Percentiles rank a stretch among this genome's conserved stretches.
Evolutionary conservation across 2,797 vertebrate species (phyloP).

Genomic region (Lacerta agilis): DNA sequence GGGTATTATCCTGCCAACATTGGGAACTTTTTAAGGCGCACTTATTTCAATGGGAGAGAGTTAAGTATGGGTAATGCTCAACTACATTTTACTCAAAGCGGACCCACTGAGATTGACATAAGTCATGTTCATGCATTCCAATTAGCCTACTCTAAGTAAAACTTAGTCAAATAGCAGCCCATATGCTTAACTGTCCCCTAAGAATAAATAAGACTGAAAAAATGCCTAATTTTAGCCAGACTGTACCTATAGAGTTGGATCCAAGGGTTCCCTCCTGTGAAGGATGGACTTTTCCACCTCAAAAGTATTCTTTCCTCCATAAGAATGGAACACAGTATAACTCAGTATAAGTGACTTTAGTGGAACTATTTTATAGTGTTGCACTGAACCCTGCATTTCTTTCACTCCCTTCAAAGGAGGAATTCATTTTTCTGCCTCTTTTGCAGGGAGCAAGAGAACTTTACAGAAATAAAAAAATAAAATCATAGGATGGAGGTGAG

Average conservation of each 20-base stretch:
- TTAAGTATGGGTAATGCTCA: neutral
- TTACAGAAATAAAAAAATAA: no score
- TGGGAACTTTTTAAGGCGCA: neutral
- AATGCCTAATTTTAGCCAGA: neutral
- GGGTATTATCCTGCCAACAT: neutral
- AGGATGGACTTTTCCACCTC: neutral
- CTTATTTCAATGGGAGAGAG: neutral
- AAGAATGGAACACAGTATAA: neutral
- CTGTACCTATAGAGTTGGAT: neutral
- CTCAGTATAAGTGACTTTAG: neutral
- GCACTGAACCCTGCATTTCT: no score
- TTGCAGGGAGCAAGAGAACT: no score
- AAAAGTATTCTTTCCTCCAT: neutral
- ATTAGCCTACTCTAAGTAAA: no score
- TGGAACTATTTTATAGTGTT: conserved; percentile 22
- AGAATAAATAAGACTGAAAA: neutral
- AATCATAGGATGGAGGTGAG: no score
- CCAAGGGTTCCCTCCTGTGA: neutral
- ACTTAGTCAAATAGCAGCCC: no score
- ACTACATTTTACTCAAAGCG: no score
- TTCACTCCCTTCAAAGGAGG: no score
- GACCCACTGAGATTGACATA: no score
- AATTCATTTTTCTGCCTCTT: no score
- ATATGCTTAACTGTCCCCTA: no score
- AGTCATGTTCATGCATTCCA: neutral